Conservation (phyloP, 2,888 invertebrate genomes). For the Xestobium rufovillosum region DNA sequence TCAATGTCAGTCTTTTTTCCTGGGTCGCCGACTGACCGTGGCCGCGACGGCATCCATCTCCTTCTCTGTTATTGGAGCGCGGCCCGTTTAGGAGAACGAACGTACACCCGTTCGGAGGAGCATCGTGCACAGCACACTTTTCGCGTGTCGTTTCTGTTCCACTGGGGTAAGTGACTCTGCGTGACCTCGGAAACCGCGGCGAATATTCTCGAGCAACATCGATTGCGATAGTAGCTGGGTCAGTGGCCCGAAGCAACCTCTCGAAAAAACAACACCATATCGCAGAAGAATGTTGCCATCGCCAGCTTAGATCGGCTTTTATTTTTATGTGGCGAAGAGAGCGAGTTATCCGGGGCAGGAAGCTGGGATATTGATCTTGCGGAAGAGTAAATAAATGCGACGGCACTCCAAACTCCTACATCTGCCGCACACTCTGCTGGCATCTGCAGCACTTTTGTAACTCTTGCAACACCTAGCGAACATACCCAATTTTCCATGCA, state of each 20-base stretch:
- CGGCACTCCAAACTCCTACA: neutral
- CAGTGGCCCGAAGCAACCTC: slow-evolving; percentile 43
- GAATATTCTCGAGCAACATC: slow-evolving; percentile 32
- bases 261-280: slow-evolving; percentile 20
- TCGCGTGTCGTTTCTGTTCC: slow-evolving; percentile 39
- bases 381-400: neutral
- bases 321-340: slow-evolving; percentile 26
- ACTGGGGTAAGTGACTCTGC: slow-evolving; percentile 58
- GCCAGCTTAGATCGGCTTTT: slow-evolving; percentile 24
- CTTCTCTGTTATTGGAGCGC: too few species aligned
- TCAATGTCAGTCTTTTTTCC: slow-evolving; percentile 37
- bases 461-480: too few species aligned
- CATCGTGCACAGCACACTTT: slow-evolving; percentile 30
- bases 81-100: slow-evolving; percentile 20
- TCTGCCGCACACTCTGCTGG: too few species aligned
- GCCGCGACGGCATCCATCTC: too few species aligned
- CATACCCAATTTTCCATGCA: too few species aligned
- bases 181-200: slow-evolving; percentile 47
- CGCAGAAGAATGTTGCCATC: slow-evolving; percentile 13
- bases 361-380: slow-evolving; percentile 15
- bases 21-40: slow-evolving; percentile 39
- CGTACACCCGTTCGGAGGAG: neutral
- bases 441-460: too few species aligned
- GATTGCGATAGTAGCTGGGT: slow-evolving; percentile 30
- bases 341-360: slow-evolving; percentile 28